Evolutionary conservation across 2,113 vertebrate species (phyloP), one percentile per base, ranked within the genome.

Genomic region (Brachyhypopomus occidentalis): DNA sequence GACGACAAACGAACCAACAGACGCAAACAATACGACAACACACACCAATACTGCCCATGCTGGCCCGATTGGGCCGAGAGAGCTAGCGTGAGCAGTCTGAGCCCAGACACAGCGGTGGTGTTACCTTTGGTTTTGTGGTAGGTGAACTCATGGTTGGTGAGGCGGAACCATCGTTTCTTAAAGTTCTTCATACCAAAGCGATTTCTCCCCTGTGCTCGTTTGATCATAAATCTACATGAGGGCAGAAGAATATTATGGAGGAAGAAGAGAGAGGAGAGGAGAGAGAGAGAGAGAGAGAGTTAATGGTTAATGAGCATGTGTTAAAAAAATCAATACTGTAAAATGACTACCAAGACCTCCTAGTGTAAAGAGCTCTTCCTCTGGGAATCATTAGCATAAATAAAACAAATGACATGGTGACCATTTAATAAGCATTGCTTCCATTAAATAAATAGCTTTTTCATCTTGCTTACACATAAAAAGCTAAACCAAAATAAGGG

Each of bases 151-250:
- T 99, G 97, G 87, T 99, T 99, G 55, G 96, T 98, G 84, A 99
- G 92, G 55, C 96, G 96, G 90, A 99, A 99, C 98, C 98, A 99
- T 79, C 98, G 93, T 87, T 97, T 98, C 92, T 99, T 99, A 88
- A 99, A 99, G 88, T 99, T 99, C 91, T 99, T 99, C 93, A 97
- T 96, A 30, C 98, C 97, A 76, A 99, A 98, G 5, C 96, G 94
- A 73, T 99, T 99, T 74, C 98, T 96, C 58, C 98, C 98, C 82
- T 99, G 98, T 0, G 98, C 98, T 88, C 98, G 91, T 90, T 99
- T 99, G 76, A 98, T 98, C 97, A 99, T 99, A 87, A 98, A 96
- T 87, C 98, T 99, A 86, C 25, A 74, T 17, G 30, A 2, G 34
- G 23, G 23, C 17, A 14, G 25, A 25, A 30, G 30, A 30, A 30